Conservation (phyloP, 2,113 vertebrate species). For the Pardalotus punctatus region DNA sequence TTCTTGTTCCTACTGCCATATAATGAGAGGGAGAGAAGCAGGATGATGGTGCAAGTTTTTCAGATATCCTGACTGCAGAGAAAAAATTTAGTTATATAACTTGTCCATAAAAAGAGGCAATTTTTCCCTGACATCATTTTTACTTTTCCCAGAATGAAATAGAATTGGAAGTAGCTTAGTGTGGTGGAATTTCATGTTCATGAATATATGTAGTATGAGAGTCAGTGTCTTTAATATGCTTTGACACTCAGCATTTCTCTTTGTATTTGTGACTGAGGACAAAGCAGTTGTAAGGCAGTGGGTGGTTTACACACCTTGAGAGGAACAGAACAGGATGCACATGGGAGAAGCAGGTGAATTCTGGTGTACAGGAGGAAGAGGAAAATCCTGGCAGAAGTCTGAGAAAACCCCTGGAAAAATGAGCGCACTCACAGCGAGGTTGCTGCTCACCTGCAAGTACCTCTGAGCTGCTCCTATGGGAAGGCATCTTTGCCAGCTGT, state of each 20-base stretch:
- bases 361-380: not conserved
- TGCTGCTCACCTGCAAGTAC: not conserved
- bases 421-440: not conserved
- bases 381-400: not conserved
- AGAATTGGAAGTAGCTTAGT: not conserved
- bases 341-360: not conserved
- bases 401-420: not conserved
- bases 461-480: not conserved
- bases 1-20: not conserved
- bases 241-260: not conserved
- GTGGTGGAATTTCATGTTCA: not conserved
- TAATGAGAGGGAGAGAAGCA: not conserved
- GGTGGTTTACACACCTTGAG: not conserved
- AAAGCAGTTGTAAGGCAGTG: not conserved
- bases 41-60: slow-evolving; percentile 16
- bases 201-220: not conserved
- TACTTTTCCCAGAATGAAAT: not conserved
- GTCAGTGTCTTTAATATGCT: not conserved
- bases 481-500: not conserved
- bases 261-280: not conserved
- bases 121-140: not conserved
- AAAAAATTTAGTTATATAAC: not conserved
- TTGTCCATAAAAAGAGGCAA: not conserved
- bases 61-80: not conserved
- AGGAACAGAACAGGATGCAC: not conserved